phyloP scores from a whole-genome alignment of 2,797 vertebrate genomes.

The Tokudaia tokunoshimensis region DNA sequence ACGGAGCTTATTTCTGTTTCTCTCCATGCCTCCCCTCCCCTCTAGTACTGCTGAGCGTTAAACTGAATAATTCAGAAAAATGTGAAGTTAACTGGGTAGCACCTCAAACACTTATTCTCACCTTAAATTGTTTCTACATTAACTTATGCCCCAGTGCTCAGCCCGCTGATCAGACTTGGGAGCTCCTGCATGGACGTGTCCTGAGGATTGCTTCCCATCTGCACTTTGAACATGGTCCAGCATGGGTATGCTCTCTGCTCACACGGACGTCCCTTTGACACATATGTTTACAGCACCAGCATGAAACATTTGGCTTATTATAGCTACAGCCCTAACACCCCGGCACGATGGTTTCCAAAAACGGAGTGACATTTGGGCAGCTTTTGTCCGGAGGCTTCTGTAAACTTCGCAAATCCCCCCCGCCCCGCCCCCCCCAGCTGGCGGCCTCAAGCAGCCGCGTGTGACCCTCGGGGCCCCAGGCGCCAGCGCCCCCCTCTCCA shows the following conservation, averaged over 20 bases:
- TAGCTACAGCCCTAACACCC: constrained; percentile 35
- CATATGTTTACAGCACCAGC: constrained; percentile 59
- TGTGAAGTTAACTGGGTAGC: background rate
- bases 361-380: constrained; percentile 45
- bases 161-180: background rate
- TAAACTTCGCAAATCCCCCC: background rate
- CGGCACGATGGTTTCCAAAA: constrained; percentile 71
- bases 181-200: background rate
- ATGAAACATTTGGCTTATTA: constrained; percentile 55
- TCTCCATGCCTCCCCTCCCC: background rate
- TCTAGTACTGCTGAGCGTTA: background rate
- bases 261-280: constrained; percentile 17
- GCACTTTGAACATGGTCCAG: background rate
- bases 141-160: background rate
- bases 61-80: background rate
- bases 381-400: constrained; percentile 49
- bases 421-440: background rate
- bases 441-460: background rate
- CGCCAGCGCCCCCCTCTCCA: background rate
- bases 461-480: background rate
- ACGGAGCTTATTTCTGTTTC: background rate
- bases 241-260: background rate
- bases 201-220: constrained; percentile 28
- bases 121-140: background rate
- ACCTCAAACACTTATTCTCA: background rate